A percentile compares a stretch with the other conserved stretches of the same genome.
Evolutionary conservation across 2,113 vertebrate species (phyloP).

Genomic region (Dasyornis broadbenti): DNA sequence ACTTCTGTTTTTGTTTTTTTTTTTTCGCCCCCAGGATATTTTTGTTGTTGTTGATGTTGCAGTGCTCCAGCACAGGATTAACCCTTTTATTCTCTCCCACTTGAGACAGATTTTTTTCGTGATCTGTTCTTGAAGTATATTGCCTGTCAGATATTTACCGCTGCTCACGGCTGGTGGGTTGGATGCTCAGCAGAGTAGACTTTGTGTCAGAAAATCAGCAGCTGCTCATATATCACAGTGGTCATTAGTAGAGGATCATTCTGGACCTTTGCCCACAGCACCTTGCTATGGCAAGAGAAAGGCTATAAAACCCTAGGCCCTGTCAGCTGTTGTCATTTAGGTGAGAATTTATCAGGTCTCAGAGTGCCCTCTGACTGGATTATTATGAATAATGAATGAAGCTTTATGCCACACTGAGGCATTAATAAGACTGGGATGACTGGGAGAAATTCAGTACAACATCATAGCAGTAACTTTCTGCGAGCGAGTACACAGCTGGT

Average conservation of each 20-base stretch:
- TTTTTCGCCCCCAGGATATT: neutral
- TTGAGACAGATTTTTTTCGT: conserved; percentile 42
- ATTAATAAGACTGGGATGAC: conserved; percentile 91
- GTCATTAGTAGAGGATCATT: conserved; percentile 87
- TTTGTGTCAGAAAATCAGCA: conserved; percentile 78
- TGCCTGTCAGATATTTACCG: conserved; percentile 67
- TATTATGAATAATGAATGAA: conserved; percentile 98
- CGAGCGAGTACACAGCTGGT: conserved; percentile 58
- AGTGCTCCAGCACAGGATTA: conserved; percentile 63
- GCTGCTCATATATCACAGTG: conserved; percentile 85
- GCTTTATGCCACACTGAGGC: conserved; percentile 83
- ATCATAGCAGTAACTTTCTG: conserved; percentile 71
- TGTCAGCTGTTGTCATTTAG: conserved; percentile 98
- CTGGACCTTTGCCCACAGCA: conserved; percentile 87
- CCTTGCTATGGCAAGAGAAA: conserved; percentile 78
- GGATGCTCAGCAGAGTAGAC: conserved; percentile 72
- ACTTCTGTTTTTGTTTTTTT: neutral
- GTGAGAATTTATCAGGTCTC: conserved; percentile 93
- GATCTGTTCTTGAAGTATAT: conserved; percentile 41
- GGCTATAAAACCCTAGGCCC: conserved; percentile 87
- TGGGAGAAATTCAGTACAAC: conserved; percentile 69
- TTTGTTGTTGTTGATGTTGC: conserved; percentile 56
- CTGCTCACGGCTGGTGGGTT: conserved; percentile 59
- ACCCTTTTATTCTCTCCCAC: conserved; percentile 69
- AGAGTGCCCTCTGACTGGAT: conserved; percentile 89